Conservation (phyloP, 2,113 vertebrate genomes). For the Argyrosomus japonicus region DNA sequence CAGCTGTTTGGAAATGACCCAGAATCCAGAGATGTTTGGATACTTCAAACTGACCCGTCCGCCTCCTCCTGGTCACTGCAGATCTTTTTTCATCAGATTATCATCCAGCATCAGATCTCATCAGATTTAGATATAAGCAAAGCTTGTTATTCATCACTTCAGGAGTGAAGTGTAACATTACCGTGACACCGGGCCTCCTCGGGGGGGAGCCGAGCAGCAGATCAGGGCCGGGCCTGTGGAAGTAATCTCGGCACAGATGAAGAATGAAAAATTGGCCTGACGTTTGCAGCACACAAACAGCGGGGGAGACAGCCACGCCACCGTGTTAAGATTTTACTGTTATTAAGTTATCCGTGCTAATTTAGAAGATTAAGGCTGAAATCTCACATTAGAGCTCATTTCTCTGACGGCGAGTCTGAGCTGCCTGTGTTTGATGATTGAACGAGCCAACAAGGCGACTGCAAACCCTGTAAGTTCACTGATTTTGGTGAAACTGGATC, state of each 20-base stretch:
- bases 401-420: constrained; percentile 4
- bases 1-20: too few species aligned
- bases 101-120: neutral
- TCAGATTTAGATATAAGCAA: neutral
- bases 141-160: constrained; percentile 5
- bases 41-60: neutral
- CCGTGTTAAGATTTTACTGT: constrained; percentile 1
- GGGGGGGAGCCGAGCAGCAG: constrained; percentile 31
- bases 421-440: neutral
- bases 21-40: too few species aligned
- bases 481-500: too few species aligned
- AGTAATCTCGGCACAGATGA: constrained; percentile 14
- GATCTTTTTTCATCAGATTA: neutral
- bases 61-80: too few species aligned
- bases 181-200: constrained; percentile 33
- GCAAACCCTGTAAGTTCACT: neutral
- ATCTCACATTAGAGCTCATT: constrained; percentile 22
- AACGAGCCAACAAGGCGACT: neutral
- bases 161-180: constrained; percentile 10
- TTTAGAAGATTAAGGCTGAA: constrained; percentile 37
- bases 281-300: constrained; percentile 31
- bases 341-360: constrained; percentile 37
- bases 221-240: constrained; percentile 31
- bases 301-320: neutral
- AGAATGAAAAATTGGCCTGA: constrained; percentile 43